Base-by-base conservation (phyloP, 2,113 vertebrate genomes). In the Notechis scutatus region DNA sequence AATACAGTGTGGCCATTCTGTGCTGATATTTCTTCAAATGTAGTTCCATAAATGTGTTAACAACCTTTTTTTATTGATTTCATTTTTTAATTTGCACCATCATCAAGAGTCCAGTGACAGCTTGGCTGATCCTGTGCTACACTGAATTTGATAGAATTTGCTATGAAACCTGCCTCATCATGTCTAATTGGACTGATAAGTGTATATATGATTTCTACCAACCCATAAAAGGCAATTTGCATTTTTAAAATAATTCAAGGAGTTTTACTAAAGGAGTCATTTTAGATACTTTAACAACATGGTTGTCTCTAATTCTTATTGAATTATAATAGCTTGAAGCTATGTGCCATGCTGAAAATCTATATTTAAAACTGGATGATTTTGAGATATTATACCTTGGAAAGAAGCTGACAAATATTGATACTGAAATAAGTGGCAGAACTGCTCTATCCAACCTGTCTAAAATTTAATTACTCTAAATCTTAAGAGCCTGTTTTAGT, bases 391-490 rank as follows among this genome's bases (percentile, higher is more conserved):
- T 90, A 94, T n/a, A 90, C 85, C 23, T 45, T 92, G 74, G 81
- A 89, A 55, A 92, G 90, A 86, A 90, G 29, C 50, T 45, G 94
- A 59, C 88, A 61, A 8, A 21, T 93, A 47, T 89, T 95, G 20
- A 90, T 93, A 93, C 47, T 91, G 94, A 93, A 94, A 59, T 45
- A 47, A 85, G 52, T 52, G 74, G 57, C n/a, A 90, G 26, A 59
- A n/a, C 29, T 94, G 24, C 20, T 69, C 50, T 39, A 55, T 42
- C 29, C 3, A 0, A n/a, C 1, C 61, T 94, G 94, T 95, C 93
- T 18, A 57, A 91, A 95, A 93, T 94, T 26, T 91, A 93, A 93
- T 93, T 95, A 12, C 91, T 96, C 95, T 93, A 94, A n/a, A 91
- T 21, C 29, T 95, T 50, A 95, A 7, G 87, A 61, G 92, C 56